These are phyloP conservation scores for Nyctibius bracteatus DNA, from an alignment of 2,113 vertebrate genomes.

Conservation along the genomic window DNA sequence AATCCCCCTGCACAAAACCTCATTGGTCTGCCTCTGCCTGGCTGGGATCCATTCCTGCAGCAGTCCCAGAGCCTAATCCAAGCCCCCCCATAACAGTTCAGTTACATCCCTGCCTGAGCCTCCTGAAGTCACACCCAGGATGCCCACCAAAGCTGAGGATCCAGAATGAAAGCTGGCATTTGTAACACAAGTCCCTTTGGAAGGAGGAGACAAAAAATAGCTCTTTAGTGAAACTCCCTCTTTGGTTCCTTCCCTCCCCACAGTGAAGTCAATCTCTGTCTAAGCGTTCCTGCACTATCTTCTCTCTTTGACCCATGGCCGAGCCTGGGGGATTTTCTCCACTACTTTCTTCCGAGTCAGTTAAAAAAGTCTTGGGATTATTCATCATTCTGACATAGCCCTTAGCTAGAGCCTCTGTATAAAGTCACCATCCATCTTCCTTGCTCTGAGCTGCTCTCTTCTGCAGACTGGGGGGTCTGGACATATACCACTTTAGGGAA, in stretches of 20 bases:
- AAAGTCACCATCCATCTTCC: neutral
- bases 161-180: neutral
- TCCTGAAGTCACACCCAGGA: neutral
- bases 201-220: neutral
- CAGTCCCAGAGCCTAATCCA: neutral
- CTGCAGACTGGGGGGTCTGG: neutral
- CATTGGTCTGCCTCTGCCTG: neutral
- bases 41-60: neutral
- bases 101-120: neutral
- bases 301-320: neutral
- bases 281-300: neutral
- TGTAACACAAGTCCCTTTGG: neutral
- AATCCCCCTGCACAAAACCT: neutral
- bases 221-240: neutral
- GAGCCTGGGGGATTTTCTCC: neutral
- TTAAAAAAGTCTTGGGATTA: neutral
- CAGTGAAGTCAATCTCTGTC: neutral
- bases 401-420: neutral
- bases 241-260: neutral
- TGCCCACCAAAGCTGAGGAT: neutral
- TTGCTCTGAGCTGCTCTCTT: neutral
- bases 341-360: neutral
- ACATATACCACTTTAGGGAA: neutral
- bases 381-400: constrained; percentile 21
- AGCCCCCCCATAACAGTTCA: neutral